Percentiles rank a stretch among this genome's conserved stretches.
These are phyloP conservation scores for Chydorus sphaericus DNA, from an alignment of 2,888 invertebrate species.

Conservation along the genomic window DNA sequence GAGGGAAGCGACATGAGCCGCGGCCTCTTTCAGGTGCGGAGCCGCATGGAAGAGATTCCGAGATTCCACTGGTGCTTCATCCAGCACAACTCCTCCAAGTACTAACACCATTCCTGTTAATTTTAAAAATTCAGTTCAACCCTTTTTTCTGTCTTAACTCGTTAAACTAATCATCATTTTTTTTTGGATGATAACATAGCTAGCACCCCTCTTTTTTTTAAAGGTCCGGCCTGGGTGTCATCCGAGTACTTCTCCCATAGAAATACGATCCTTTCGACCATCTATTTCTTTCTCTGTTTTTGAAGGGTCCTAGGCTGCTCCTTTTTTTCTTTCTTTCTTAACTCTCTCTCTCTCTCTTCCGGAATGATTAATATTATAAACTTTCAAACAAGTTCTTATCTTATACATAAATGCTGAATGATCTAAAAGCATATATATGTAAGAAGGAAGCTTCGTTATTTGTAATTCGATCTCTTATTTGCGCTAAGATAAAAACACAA, in stretches of 20 bases:
- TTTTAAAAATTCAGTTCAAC: not conserved
- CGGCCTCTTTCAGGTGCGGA: conserved; percentile 75
- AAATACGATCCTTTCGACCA: not conserved
- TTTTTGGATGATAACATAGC: too few species aligned
- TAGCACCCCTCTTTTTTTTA: not conserved
- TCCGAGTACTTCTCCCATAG: not conserved
- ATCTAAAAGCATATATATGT: too few species aligned
- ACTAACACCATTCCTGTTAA: conserved; percentile 59
- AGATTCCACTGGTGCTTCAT: conserved; percentile 74
- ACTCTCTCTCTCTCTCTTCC: not conserved
- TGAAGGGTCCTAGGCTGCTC: not conserved
- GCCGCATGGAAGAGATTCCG: conserved; percentile 65
- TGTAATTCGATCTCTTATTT: too few species aligned
- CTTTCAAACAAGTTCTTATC: too few species aligned
- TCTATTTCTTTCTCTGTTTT: too few species aligned
- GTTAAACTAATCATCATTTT: too few species aligned
- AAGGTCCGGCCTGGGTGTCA: not conserved
- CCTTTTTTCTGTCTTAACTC: not conserved
- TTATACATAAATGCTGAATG: too few species aligned
- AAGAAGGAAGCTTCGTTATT: too few species aligned
- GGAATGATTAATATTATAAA: too few species aligned
- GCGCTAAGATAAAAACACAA: too few species aligned
- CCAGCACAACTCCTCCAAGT: conserved; percentile 76
- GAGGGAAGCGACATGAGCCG: conserved; percentile 62
- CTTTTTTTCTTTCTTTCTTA: not conserved